Conservation (phyloP, 2,797 vertebrate genomes). For the Trachops cirrhosus region DNA sequence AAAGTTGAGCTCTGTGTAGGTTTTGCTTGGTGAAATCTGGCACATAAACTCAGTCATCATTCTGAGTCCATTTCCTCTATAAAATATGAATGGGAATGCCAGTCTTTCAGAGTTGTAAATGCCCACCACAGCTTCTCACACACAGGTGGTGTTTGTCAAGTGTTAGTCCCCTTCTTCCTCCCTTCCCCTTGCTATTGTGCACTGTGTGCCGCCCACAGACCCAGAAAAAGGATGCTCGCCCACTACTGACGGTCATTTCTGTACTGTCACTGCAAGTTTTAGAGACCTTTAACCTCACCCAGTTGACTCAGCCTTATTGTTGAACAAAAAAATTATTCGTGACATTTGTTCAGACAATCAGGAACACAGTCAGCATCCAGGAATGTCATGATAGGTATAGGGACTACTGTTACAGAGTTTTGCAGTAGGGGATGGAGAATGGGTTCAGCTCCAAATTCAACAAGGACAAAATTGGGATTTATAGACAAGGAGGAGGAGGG, state of each 20-base stretch:
- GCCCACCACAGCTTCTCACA: neutral
- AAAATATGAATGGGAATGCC: neutral
- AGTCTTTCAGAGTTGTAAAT: neutral
- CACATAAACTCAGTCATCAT: neutral
- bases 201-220: neutral
- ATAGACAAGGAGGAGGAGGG: neutral
- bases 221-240: fast-evolving
- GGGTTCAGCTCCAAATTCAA: neutral
- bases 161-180: neutral
- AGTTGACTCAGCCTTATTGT: neutral
- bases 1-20: neutral
- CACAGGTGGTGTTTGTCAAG: neutral
- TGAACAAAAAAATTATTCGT: neutral
- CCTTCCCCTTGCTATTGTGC: neutral
- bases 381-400: neutral
- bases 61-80: neutral
- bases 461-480: neutral
- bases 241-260: neutral
- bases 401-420: neutral
- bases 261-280: neutral
- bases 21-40: neutral
- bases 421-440: neutral
- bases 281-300: neutral
- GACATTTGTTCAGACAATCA: neutral
- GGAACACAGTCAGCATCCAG: neutral